Conservation (phyloP, 2,888 invertebrate species). For the Hydroisotoma schaefferi region DNA sequence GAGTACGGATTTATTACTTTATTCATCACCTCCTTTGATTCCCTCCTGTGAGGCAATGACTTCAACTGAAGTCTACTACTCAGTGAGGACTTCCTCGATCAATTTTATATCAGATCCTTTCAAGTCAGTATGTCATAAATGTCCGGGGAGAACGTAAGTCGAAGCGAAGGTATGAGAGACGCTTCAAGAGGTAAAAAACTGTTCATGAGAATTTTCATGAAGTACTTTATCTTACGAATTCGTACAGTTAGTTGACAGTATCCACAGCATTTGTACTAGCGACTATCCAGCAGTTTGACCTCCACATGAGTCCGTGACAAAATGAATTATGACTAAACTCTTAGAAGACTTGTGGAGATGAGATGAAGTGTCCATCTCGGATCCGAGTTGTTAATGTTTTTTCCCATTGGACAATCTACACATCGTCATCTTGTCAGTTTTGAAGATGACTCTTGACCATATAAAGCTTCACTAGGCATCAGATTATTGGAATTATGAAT, state of each 20-base stretch:
- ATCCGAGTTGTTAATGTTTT: constrained; percentile 6
- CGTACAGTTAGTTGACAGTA: no score
- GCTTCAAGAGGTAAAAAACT: background rate
- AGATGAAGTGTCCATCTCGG: background rate
- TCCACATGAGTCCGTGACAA: constrained; percentile 24
- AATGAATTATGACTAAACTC: constrained; percentile 31
- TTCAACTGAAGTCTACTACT: background rate
- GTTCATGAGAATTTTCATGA: no score
- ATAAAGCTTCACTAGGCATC: constrained; percentile 28
- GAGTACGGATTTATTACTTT: constrained; percentile 30
- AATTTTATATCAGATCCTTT: constrained; percentile 8
- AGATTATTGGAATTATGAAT: constrained; percentile 24
- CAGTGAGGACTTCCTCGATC: constrained; percentile 6
- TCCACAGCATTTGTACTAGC: no score
- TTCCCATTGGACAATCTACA: background rate
- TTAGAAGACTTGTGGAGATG: constrained; percentile 7
- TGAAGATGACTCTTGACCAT: constrained; percentile 40
- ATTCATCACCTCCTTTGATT: constrained; percentile 36
- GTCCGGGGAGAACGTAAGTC: background rate
- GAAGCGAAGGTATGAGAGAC: background rate
- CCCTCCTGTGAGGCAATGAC: constrained; percentile 16
- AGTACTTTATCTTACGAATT: no score
- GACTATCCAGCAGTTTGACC: background rate
- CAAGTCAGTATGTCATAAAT: constrained; percentile 6
- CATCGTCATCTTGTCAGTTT: constrained; percentile 43